Evolutionary conservation across 1,140 invertebrate species (phyloP).

Genomic region (Eumeta japonica): DNA sequence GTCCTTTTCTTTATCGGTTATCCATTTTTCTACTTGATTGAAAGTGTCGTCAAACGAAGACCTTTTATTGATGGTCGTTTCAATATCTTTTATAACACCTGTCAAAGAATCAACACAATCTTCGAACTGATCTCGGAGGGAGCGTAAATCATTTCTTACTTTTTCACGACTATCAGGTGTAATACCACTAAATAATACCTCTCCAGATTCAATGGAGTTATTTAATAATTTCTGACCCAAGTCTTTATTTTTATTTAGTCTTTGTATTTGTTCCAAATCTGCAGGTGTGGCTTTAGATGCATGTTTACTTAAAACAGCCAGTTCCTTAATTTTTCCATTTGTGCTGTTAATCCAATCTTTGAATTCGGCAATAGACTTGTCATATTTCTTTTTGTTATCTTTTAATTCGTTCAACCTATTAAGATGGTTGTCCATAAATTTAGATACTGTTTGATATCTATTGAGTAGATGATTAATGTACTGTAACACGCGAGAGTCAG

Average conservation of each 20-base stretch:
- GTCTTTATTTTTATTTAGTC: slow-evolving; percentile 72
- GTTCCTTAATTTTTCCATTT: slow-evolving; percentile 68
- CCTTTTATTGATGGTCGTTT: slow-evolving; percentile 81
- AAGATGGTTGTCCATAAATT: slow-evolving; percentile 68
- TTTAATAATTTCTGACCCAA: slow-evolving; percentile 76
- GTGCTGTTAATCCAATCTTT: slow-evolving; percentile 78
- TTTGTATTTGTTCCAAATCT: slow-evolving; percentile 73
- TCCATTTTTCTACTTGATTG: slow-evolving; percentile 78
- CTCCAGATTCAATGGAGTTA: slow-evolving; percentile 79
- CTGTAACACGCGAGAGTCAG: slow-evolving; percentile 78
- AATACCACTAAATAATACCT: slow-evolving; percentile 82
- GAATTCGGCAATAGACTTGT: slow-evolving; percentile 66
- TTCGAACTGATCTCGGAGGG: slow-evolving; percentile 81
- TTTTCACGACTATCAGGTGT: slow-evolving; percentile 82
- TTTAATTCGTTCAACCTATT: slow-evolving; percentile 69
- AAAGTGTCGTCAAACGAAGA: slow-evolving; percentile 90
- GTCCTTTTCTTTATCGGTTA: slow-evolving; percentile 72
- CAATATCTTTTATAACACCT: slow-evolving; percentile 80
- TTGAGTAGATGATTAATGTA: slow-evolving; percentile 75
- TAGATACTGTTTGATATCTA: slow-evolving; percentile 73
- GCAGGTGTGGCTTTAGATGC: slow-evolving; percentile 67
- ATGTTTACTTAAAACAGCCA: slow-evolving; percentile 65
- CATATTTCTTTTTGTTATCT: slow-evolving; percentile 66
- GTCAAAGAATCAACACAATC: slow-evolving; percentile 80
- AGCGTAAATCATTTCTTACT: slow-evolving; percentile 78